Percentiles rank a stretch among this genome's conserved stretches.
Evolutionary conservation across 1,140 invertebrate species (phyloP).

Genomic region (Ridgeia piscesae): DNA sequence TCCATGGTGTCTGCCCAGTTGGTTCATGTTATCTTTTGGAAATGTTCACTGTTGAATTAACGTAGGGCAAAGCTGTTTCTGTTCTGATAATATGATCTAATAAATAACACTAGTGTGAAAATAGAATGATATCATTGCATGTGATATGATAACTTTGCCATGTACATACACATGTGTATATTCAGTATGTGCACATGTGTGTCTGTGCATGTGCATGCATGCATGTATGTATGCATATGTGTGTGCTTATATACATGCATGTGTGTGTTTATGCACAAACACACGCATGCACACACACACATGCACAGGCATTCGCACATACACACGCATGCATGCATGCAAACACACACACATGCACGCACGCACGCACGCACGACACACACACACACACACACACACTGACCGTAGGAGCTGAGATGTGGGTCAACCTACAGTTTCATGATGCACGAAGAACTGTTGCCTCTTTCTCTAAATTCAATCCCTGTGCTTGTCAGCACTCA

Average conservation of each 20-base stretch:
- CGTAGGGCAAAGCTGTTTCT: no score
- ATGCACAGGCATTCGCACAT: no score
- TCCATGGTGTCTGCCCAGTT: no score
- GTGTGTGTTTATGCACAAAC: no score
- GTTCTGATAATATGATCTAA: no score
- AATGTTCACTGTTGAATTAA: no score
- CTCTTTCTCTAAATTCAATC: slow-evolving; percentile 1
- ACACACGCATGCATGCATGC: neutral
- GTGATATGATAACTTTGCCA: neutral
- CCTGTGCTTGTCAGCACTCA: neutral
- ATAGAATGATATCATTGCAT: no score
- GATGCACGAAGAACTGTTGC: neutral
- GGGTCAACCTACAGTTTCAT: neutral
- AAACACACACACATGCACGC: neutral
- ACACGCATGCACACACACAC: no score
- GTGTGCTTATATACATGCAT: neutral
- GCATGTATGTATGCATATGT: neutral
- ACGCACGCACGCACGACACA: neutral
- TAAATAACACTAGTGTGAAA: no score
- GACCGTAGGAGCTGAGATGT: neutral
- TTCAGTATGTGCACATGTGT: neutral
- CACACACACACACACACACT: no score
- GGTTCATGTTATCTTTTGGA: no score
- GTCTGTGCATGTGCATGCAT: neutral
- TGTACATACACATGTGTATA: no score